Base-by-base conservation (phyloP, 2,797 vertebrate genomes). In the Cyclura pinguis region DNA sequence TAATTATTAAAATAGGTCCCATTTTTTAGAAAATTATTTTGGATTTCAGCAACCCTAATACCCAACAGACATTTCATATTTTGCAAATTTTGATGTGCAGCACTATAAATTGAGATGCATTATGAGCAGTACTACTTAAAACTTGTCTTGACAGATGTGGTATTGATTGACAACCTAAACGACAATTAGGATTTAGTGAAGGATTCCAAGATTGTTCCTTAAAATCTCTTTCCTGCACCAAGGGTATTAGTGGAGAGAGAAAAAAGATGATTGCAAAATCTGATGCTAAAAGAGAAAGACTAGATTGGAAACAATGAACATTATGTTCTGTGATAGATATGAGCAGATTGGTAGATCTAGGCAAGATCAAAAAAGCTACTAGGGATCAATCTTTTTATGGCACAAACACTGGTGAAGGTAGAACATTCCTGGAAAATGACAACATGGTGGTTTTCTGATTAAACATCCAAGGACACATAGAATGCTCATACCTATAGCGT, bases 81-180 rank as follows among this genome's bases (percentile, higher is more conserved):
- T 64, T 50, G 57, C 55, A 90, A 20, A 76, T 67, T 86, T 77
- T 50, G 13, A 16, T 3, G 59, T n/a, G 32, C 59, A 83, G 35
- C 24, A 35, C 24, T 42, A 67, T 29, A 87, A 90, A 74, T 82
- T 42, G 24, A 14, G 59, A 2, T 67, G 47, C 38, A 55, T 9
- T 38, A 57, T 35, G 4, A 89, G 38, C 69, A 64, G 10, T 10
- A 12, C 42, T 47, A 59, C 57, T 55, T 55, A 82, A 52, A 64
- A 90, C 69, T 59, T 86, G 47, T 81, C 77, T 38, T 85, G 78
- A 72, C 24, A 82, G 62, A 69, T 18, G 29, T 22, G 20, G 0
- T 87, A 67, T 55, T 62, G 89, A 84, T 64, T 72, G 57, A 78
- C 77, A 82, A 73, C 80, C 52, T 38, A 86, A 76, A 50, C n/a